Evolutionary conservation across 2,888 invertebrate genomes (phyloP).

Genomic region (Miltochrista miniata): DNA sequence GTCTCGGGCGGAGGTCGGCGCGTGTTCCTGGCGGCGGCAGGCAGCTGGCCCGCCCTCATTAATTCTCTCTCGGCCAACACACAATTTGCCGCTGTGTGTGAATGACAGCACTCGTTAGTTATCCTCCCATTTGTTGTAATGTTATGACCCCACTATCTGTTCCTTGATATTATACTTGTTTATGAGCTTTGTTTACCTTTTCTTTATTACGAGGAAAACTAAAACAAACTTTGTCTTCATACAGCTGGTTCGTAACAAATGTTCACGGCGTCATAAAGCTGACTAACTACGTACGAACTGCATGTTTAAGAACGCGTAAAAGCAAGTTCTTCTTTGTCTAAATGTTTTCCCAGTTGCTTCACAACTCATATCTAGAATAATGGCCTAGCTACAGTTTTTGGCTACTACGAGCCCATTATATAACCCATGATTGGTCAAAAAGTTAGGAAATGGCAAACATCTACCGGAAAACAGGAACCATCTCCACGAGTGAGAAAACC

Average conservation of each 20-base stretch:
- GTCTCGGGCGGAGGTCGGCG: constrained; percentile 29
- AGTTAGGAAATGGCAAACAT: too few species aligned
- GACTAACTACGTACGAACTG: constrained; percentile 58
- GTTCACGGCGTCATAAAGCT: constrained; percentile 53
- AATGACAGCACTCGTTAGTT: constrained; percentile 71
- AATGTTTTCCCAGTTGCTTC: too few species aligned
- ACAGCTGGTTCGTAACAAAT: constrained; percentile 40
- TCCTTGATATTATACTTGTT: constrained; percentile 47
- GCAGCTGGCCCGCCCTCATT: constrained; percentile 51
- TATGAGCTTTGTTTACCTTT: constrained; percentile 33
- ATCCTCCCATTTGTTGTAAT: constrained; percentile 53
- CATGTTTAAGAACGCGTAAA: constrained; percentile 55
- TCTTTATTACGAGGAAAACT: constrained; percentile 31
- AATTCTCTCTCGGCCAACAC: constrained; percentile 54
- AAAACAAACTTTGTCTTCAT: constrained; percentile 28
- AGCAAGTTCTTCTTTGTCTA: too few species aligned
- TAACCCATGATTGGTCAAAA: too few species aligned
- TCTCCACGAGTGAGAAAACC: too few species aligned
- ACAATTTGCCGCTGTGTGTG: constrained; percentile 58
- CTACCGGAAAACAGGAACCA: too few species aligned
- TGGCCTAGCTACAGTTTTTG: too few species aligned
- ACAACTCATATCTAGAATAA: too few species aligned
- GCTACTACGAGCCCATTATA: too few species aligned
- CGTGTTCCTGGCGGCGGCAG: constrained; percentile 41
- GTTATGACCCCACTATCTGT: constrained; percentile 62